A percentile compares a stretch with the other conserved stretches of the same genome.
These are phyloP conservation scores for Parthenolecanium corni DNA, from an alignment of 2,888 invertebrate species.

Conservation along the genomic window DNA sequence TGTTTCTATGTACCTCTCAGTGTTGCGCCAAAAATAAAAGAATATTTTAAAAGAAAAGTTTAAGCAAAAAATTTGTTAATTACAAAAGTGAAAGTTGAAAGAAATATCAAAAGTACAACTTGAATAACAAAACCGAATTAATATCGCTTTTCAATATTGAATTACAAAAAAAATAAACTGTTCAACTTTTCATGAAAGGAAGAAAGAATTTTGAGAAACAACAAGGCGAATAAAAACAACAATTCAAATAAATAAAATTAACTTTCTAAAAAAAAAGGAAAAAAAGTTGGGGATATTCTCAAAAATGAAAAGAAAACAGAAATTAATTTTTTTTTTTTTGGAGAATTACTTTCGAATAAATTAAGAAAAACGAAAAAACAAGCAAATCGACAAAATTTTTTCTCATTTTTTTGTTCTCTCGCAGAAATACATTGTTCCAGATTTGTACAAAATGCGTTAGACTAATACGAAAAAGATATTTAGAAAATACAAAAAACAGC, in stretches of 20 bases:
- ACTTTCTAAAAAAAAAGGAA: conserved; percentile 18
- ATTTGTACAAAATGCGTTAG: too few relatives aligned
- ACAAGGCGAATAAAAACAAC: background rate
- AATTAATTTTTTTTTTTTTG: conserved; percentile 19
- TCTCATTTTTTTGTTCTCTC: too few relatives aligned
- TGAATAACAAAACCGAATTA: conserved; percentile 20
- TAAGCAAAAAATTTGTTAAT: conserved; percentile 10
- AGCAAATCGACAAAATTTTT: background rate
- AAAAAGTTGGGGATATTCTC: conserved; percentile 13
- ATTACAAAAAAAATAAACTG: conserved; percentile 19
- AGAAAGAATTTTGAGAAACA: background rate
- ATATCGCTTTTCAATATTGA: conserved; percentile 23
- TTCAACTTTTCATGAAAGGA: conserved; percentile 8
- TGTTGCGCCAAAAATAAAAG: background rate
- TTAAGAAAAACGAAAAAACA: conserved; percentile 10
- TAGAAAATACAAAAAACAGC: too few relatives aligned
- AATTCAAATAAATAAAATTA: conserved; percentile 12
- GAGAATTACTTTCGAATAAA: conserved; percentile 20
- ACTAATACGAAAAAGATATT: too few relatives aligned
- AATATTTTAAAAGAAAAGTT: conserved; percentile 5
- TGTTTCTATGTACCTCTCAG: conserved; percentile 6
- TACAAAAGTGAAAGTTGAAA: conserved; percentile 12
- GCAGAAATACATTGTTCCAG: too few relatives aligned
- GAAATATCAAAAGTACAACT: conserved; percentile 20
- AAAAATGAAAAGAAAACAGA: conserved; percentile 12